phyloP scores from a whole-genome alignment of 2,113 vertebrate genomes.

The Muntiacus muntjak region DNA sequence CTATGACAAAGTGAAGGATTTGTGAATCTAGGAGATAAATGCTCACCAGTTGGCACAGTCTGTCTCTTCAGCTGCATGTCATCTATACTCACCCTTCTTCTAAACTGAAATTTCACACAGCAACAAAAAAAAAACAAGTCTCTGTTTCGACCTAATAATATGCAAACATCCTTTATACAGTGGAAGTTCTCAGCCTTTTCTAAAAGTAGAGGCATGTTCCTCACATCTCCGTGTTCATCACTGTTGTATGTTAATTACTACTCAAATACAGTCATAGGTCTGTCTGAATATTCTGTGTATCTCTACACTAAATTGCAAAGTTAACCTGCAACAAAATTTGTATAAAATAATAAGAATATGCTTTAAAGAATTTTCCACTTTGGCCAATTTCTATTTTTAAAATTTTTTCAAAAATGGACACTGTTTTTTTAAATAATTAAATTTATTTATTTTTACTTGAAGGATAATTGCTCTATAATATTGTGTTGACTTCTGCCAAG shows the following conservation, averaged over 20 bases:
- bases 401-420: neutral
- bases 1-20: neutral
- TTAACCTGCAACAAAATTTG: neutral
- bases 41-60: neutral
- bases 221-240: neutral
- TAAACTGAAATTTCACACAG: neutral
- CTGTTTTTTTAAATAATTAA: neutral
- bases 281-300: neutral
- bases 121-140: neutral
- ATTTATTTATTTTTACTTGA: neutral
- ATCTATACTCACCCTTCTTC: neutral
- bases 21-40: neutral
- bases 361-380: neutral
- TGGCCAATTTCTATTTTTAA: neutral
- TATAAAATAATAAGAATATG: neutral
- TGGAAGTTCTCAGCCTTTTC: neutral
- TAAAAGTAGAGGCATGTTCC: neutral
- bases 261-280: neutral
- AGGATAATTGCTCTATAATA: neutral
- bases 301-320: neutral
- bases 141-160: neutral
- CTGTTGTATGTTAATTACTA: neutral
- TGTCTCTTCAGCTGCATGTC: neutral
- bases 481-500: neutral
- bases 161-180: neutral